Percentiles rank a stretch among this genome's conserved stretches.
Evolutionary conservation across 2,888 invertebrate species (phyloP).

Genomic region (Altica lythri): DNA sequence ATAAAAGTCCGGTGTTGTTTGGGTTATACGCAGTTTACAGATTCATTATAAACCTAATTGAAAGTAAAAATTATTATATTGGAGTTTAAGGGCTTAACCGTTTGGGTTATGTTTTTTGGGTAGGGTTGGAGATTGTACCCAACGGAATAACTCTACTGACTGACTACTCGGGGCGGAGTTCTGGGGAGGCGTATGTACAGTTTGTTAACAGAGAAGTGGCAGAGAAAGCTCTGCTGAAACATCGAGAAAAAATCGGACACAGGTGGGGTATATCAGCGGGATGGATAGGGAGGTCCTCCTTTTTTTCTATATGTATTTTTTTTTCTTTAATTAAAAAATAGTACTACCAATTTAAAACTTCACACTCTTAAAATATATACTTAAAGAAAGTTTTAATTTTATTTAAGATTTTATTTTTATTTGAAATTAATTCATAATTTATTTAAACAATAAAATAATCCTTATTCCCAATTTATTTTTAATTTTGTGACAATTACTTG

Average conservation of each 20-base stretch:
- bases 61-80: no score
- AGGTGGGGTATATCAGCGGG: constrained; percentile 80
- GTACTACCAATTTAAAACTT: constrained; percentile 22
- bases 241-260: constrained; percentile 99
- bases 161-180: constrained; percentile 97
- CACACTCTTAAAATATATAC: no score
- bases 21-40: no score
- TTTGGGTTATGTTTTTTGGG: constrained; percentile 49
- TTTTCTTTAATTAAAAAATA: constrained; percentile 14
- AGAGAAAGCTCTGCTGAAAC: constrained; percentile 96
- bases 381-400: no score
- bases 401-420: neutral
- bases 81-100: constrained; percentile 55
- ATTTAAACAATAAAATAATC: neutral
- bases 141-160: constrained; percentile 98
- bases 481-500: no score
- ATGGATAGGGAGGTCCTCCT: constrained; percentile 52
- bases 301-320: no score
- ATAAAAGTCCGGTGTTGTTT: no score
- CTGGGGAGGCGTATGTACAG: constrained; percentile 99
- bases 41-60: no score
- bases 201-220: constrained; percentile 97
- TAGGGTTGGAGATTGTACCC: constrained; percentile 96
- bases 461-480: no score
- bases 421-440: neutral